Evolutionary conservation across 2,888 invertebrate genomes (phyloP).

Genomic region (Erpobdella octoculata): DNA sequence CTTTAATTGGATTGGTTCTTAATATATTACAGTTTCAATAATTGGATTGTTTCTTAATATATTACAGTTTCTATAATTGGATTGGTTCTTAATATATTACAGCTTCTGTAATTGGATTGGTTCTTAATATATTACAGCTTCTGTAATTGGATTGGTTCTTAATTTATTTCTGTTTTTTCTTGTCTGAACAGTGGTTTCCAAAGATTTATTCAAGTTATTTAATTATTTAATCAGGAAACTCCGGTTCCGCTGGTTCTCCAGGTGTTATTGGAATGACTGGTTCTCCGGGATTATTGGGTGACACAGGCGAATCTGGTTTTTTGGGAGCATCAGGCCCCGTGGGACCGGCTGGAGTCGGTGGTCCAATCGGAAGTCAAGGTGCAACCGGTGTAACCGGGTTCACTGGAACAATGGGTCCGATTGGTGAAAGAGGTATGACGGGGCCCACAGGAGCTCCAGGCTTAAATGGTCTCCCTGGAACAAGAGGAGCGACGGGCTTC

Average conservation of each 20-base stretch:
- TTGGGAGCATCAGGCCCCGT: constrained; percentile 50
- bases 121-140: too few relatives aligned
- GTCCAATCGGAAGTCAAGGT: constrained; percentile 32
- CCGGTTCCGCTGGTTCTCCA: constrained; percentile 26
- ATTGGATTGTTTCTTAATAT: too few relatives aligned
- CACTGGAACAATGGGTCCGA: constrained; percentile 57
- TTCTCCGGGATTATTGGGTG: background rate
- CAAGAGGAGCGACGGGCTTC: constrained; percentile 30
- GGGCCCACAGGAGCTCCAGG: constrained; percentile 57
- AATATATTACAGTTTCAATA: too few relatives aligned
- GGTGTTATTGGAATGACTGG: constrained; percentile 27
- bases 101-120: too few relatives aligned
- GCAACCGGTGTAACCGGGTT: constrained; percentile 25
- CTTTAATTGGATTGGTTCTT: too few relatives aligned
- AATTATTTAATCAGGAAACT: constrained; percentile 14
- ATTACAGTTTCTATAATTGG: too few relatives aligned
- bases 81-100: too few relatives aligned
- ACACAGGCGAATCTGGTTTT: constrained; percentile 9
- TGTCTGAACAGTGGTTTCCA: too few relatives aligned
- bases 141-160: too few relatives aligned
- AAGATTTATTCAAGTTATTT: too few relatives aligned
- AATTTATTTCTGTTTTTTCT: too few relatives aligned
- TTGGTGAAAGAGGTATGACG: constrained; percentile 26
- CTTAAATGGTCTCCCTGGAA: constrained; percentile 30
- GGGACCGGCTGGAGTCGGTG: constrained; percentile 52